Percentiles rank a stretch among this genome's conserved stretches.
These are phyloP conservation scores for Horisme vitalbata DNA, from an alignment of 2,888 invertebrate species.

Conservation along the genomic window DNA sequence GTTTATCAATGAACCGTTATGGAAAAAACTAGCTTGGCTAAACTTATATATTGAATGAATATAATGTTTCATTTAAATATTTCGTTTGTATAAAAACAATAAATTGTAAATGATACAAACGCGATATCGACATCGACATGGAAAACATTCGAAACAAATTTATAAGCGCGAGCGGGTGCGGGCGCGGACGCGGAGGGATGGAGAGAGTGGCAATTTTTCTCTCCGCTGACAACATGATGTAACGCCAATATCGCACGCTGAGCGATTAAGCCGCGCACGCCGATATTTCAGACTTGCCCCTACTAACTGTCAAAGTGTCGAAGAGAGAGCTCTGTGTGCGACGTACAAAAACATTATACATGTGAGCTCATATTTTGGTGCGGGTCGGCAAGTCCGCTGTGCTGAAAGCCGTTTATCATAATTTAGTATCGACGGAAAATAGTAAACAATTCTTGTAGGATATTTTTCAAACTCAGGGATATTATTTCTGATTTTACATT, in stretches of 20 bases:
- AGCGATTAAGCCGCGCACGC: slow-evolving; percentile 82
- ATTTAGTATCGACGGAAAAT: slow-evolving; percentile 42
- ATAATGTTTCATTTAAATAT: too few relatives aligned
- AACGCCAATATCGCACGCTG: slow-evolving; percentile 82
- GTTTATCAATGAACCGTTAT: too few relatives aligned
- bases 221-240: slow-evolving; percentile 82
- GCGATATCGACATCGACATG: slow-evolving; percentile 68
- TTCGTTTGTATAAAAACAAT: slow-evolving; percentile 73
- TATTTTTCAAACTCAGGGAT: slow-evolving; percentile 17
- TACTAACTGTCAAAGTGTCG: slow-evolving; percentile 81
- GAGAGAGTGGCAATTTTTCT: slow-evolving; percentile 79
- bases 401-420: slow-evolving; percentile 45
- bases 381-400: slow-evolving; percentile 31
- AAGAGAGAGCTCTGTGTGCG: slow-evolving; percentile 58
- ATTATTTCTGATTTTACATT: not conserved
- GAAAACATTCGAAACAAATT: slow-evolving; percentile 40
- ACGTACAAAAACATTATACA: slow-evolving; percentile 34
- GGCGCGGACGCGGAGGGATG: slow-evolving; percentile 45
- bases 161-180: slow-evolving; percentile 41
- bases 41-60: too few relatives aligned
- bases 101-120: slow-evolving; percentile 78
- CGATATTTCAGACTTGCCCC: slow-evolving; percentile 81
- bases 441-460: slow-evolving; percentile 36
- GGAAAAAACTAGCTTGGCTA: too few relatives aligned
- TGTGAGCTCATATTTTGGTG: slow-evolving; percentile 27